Conservation (phyloP, 1,140 invertebrate species). For the Formica exsecta region DNA sequence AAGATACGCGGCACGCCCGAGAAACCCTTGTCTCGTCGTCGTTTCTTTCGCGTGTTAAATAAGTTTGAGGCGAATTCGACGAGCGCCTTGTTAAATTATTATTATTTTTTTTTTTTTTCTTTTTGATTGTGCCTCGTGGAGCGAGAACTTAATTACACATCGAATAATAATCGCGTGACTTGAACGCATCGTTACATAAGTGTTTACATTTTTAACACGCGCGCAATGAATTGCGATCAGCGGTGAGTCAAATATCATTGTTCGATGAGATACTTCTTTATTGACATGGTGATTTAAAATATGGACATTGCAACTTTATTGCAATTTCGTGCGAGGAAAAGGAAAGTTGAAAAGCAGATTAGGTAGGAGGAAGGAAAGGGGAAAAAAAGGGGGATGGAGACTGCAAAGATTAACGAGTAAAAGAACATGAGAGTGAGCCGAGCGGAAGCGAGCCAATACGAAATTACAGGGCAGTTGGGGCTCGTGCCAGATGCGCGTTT, state of each 20-base stretch:
- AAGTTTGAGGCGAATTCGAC: background rate
- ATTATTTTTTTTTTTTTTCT: background rate
- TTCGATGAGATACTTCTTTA: background rate
- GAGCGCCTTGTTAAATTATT: background rate
- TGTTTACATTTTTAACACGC: conserved; percentile 42
- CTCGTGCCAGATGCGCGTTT: conserved; percentile 99
- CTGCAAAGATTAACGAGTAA: conserved; percentile 63
- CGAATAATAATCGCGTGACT: conserved; percentile 29
- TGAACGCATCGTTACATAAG: conserved; percentile 36
- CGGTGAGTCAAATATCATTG: background rate
- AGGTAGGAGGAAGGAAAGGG: background rate
- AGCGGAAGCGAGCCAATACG: conserved; percentile 75
- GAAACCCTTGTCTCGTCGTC: conserved; percentile 1
- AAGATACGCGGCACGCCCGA: conserved; percentile 15
- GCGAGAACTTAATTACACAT: background rate
- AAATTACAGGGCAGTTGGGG: conserved; percentile 88
- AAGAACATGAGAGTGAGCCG: conserved; percentile 46
- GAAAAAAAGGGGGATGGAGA: conserved; percentile 17
- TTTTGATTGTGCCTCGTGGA: background rate
- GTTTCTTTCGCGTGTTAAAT: background rate
- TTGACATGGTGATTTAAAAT: background rate
- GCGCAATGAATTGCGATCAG: conserved; percentile 13
- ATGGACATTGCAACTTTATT: background rate
- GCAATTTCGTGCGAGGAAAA: too few species aligned
- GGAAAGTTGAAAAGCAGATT: background rate